phyloP scores from a whole-genome alignment of 2,888 invertebrate genomes.

The Mechanitis messenoides region DNA sequence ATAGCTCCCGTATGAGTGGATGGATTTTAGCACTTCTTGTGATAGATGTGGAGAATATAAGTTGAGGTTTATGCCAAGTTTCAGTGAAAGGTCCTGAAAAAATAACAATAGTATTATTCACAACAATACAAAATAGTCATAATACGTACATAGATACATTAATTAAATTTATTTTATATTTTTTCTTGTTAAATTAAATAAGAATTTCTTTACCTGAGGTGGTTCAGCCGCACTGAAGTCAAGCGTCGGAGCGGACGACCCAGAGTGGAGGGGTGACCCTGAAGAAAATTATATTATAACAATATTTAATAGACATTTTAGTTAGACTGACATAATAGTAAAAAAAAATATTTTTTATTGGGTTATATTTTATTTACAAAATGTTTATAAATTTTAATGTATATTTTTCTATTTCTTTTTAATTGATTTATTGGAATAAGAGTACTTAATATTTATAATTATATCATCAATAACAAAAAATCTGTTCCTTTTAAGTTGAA shows the following conservation, averaged over 20 bases:
- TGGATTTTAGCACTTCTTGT: constrained; percentile 49
- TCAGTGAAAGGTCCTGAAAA: constrained; percentile 67
- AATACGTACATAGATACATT: too few species aligned
- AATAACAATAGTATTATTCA: not conserved
- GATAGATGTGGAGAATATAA: constrained; percentile 49
- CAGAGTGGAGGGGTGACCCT: constrained; percentile 55
- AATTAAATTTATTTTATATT: too few species aligned
- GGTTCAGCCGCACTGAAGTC: constrained; percentile 60
- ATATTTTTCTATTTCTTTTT: too few species aligned
- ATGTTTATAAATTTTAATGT: too few species aligned
- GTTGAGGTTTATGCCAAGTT: constrained; percentile 73
- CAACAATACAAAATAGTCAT: too few species aligned
- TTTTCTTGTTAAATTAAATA: too few species aligned
- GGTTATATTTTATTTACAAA: too few species aligned
- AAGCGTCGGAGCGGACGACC: constrained; percentile 38
- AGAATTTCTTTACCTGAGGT: constrained; percentile 42
- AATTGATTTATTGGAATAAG: too few species aligned
- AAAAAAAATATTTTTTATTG: too few species aligned
- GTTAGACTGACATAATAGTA: not conserved
- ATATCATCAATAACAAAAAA: too few species aligned
- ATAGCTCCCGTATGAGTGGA: constrained; percentile 53
- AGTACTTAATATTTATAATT: too few species aligned
- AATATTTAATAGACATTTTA: not conserved
- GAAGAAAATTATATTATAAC: constrained; percentile 7
- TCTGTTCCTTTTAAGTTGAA: too few species aligned